Percentiles rank a stretch among this genome's conserved stretches.
Conservation (phyloP, 2,888 invertebrate genomes). For the Epinotia ramella region DNA sequence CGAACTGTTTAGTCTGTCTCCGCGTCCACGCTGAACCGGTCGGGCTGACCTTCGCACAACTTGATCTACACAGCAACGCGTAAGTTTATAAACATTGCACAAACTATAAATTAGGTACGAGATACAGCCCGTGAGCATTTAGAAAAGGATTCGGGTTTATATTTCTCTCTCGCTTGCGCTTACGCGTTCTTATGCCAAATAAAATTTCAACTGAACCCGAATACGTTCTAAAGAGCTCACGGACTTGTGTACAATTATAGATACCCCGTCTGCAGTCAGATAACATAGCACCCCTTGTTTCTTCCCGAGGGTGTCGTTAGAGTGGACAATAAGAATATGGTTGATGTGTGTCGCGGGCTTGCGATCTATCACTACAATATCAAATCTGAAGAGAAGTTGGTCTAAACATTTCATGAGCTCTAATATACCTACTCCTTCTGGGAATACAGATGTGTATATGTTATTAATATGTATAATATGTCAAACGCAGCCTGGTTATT, state of each 20-base stretch:
- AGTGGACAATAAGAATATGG: neutral
- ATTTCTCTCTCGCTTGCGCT: no score
- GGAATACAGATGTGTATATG: no score
- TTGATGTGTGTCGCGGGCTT: neutral
- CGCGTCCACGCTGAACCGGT: slow-evolving; percentile 72
- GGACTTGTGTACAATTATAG: no score
- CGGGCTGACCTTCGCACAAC: slow-evolving; percentile 59
- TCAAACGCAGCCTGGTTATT: no score
- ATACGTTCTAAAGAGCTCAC: no score
- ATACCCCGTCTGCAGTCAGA: neutral
- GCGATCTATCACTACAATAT: neutral
- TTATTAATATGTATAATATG: no score
- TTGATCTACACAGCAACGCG: slow-evolving; percentile 53
- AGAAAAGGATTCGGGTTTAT: neutral
- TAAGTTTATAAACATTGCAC: slow-evolving; percentile 57
- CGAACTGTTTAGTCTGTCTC: slow-evolving; percentile 77
- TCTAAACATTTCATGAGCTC: no score
- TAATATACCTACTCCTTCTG: no score
- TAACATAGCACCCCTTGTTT: neutral
- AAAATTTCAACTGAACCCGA: no score
- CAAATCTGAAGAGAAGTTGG: no score
- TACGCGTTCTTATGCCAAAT: no score
- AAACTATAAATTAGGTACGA: no score
- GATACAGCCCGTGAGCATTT: neutral
- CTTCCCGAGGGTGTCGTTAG: neutral